Evolutionary conservation across 2,888 invertebrate genomes (phyloP).

Genomic region (Drosophila nr. perissopoda): DNA sequence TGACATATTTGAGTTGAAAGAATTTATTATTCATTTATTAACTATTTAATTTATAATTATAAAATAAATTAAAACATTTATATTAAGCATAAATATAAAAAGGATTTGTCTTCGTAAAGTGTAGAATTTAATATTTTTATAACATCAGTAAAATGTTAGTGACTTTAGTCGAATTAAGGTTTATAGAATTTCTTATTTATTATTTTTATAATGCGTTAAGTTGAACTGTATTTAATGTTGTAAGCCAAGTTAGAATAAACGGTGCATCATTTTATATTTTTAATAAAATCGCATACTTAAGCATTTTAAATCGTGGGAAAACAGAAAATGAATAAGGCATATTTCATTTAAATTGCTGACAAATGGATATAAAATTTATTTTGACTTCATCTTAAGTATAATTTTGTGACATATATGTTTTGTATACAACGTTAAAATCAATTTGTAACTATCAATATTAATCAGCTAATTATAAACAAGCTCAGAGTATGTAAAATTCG

Average conservation of each 20-base stretch:
- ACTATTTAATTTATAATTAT: not conserved
- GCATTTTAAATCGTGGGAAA: not conserved
- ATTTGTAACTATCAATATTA: not conserved
- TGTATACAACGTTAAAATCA: not conserved
- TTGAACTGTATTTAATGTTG: not conserved
- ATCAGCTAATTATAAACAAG: not conserved
- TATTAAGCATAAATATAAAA: not conserved
- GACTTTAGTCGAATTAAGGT: not conserved
- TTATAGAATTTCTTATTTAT: not conserved
- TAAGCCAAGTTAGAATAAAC: not conserved
- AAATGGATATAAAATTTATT: not conserved
- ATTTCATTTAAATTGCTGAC: not conserved
- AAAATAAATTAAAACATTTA: not conserved
- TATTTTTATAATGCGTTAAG: not conserved
- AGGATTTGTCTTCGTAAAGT: not conserved
- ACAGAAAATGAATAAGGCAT: not conserved
- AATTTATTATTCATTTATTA: not conserved
- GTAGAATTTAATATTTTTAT: not conserved
- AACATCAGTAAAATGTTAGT: not conserved
- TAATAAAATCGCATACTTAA: not conserved
- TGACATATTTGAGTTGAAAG: not conserved
- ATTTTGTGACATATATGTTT: not conserved
- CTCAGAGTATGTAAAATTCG: conserved; percentile 41
- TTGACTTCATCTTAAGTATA: not conserved
- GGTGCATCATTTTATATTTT: not conserved